phyloP scores from a whole-genome alignment of 2,797 vertebrate genomes.

The Tokudaia tokunoshimensis region DNA sequence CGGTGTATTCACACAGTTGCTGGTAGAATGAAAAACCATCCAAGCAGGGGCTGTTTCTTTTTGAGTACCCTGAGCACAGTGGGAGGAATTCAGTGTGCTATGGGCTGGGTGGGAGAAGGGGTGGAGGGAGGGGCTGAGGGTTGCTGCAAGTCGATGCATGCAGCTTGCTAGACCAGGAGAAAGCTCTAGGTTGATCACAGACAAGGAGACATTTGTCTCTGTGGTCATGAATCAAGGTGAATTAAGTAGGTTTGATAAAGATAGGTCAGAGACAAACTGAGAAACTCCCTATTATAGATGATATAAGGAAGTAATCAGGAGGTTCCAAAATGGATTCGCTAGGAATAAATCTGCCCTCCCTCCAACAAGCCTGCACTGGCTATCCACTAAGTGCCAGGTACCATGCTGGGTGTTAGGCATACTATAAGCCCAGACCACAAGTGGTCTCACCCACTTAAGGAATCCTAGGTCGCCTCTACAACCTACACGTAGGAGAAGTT shows the following conservation, averaged over 20 bases:
- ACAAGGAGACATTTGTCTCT: conserved; percentile 3
- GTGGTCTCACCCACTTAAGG: neutral
- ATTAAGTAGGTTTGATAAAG: neutral
- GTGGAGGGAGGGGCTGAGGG: neutral
- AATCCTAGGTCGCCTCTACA: neutral
- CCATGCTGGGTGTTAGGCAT: neutral
- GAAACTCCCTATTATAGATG: neutral
- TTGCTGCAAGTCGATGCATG: neutral
- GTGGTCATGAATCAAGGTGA: neutral
- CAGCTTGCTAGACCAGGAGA: conserved; percentile 1
- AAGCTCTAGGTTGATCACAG: conserved; percentile 20
- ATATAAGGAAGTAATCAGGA: conserved; percentile 22
- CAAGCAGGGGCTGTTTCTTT: conserved; percentile 7
- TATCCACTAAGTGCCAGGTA: neutral
- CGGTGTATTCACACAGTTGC: conserved; percentile 1
- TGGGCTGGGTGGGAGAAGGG: neutral
- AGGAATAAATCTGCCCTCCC: neutral
- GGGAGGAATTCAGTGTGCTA: neutral
- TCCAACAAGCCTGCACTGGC: neutral
- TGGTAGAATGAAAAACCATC: conserved; percentile 5
- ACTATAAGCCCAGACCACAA: neutral
- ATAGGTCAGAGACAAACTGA: neutral
- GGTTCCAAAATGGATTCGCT: neutral
- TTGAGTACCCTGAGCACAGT: neutral
- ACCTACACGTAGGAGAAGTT: neutral